Base-by-base conservation (phyloP, 2,888 invertebrate genomes). In the Drosophila anceps region DNA sequence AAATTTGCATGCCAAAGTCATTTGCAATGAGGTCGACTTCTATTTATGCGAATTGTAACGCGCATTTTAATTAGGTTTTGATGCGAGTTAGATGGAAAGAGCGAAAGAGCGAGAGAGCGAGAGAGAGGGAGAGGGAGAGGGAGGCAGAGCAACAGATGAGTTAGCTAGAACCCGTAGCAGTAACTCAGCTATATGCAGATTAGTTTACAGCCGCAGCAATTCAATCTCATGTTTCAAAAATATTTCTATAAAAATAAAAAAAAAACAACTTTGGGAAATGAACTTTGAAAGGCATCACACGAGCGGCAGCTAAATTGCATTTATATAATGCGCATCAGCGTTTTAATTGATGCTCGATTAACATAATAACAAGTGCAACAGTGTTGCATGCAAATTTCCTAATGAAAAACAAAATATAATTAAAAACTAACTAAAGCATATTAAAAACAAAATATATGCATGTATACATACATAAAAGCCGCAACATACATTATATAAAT, bases 51-150 rank as follows among this genome's bases (percentile, higher is more conserved):
- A 80, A 82, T 80, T 80, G 81, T 77, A 81, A 82, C 77, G 84
- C 84, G 84, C 73, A 83, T 83, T 86, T 81, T 83, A 86, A 83
- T 83, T 83, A 86, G 86, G 76, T 81, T 81, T 50, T 64, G 57
- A 69, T 75, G 37, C 15, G 24, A 41, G 29, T 8, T 12, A 1
- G 29, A 27, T 29, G 20, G 13, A 1, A 0, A 3, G 8, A 10
- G n/a, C 0, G 37, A 31, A 8, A 41, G 41, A 18, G 18, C 13
- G 7, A 0, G n/a, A 4, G 18, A 4, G 54, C 12, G 1, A 6
- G 2, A 8, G 4, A 5, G 10, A 0, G 35, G 4, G 1, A 9
- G 4, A 24, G 15, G 0, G 5, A 3, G 24, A 10, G 37, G 7
- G 7, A 1, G 1, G 4, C 2, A 9, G 13, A 0, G 39, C 6